Evolutionary conservation across 2,797 vertebrate genomes (phyloP), one percentile per base, ranked within the genome.

Genomic region (Coracias cyanogaster): DNA sequence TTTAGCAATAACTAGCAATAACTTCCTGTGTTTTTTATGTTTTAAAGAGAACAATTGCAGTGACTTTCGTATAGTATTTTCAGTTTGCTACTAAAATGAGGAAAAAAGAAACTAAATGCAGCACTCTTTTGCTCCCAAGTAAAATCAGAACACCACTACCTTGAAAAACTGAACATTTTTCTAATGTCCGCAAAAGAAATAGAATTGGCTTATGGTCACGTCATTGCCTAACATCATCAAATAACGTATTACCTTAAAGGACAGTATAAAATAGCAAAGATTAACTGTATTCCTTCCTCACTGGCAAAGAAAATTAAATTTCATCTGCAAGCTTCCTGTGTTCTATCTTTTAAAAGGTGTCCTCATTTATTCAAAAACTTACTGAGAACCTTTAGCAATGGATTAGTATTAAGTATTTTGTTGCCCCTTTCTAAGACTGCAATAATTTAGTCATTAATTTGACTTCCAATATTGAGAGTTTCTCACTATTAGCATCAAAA

Each of bases 381-480:
- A 82, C 15, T 26, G 46, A 96, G 62, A 86, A 49, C 48, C 14
- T 86, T 96, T 11, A 77, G 31, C 46, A 73, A 37, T 87, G 90
- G 90, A 94, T 64, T 70, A 90, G 52, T 71, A 93, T 54, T 22
- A 69, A 74, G 45, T 52, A 94, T 72, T 88, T 39, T n/a, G 87
- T 18, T 96, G 78, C 58, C 60, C 82, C 70, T 76, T 91, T 93
- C 70, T 91, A 86, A 94, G 93, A 91, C 43, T 60, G 79, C 62
- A 96, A 95, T 93, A 84, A 96, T 92, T 97, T 96, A 94, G 60
- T 48, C 81, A 87, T 89, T 95, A 90, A 93, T 95, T 96, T 96
- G 86, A 96, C 57, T 69, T 80, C 71, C 81, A 93, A 84, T 52
- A 73, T 58, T 82, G 77, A 76, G 97, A 96, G 71, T 60, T 96